Evolutionary conservation across 2,113 vertebrate species (phyloP), one percentile per base, ranked within the genome.

Genomic region (Anser cygnoides): DNA sequence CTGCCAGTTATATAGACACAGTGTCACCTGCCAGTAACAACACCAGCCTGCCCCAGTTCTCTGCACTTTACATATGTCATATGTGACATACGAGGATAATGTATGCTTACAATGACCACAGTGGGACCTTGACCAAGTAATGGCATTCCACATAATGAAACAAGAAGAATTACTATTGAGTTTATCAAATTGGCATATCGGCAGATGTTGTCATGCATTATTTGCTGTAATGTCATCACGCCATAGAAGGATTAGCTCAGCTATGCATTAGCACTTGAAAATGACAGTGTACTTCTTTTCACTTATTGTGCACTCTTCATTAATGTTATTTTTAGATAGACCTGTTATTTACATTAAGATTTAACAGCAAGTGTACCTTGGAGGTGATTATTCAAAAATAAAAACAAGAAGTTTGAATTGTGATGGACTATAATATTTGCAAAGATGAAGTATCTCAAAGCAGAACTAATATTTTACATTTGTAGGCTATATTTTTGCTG

Each of bases 211-310:
- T 74, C 49, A 84, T 29, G 55, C 11, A 25, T 87, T 80, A 88
- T 76, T 79, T 87, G 79, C 35, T 31, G 4, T 63, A 3, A 1
- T 46, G 78, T 46, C 43, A 78, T 20, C 54, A 77, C 25, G 58
- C 39, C 62, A 74, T 55, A 41, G 66, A 87, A 67, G 25, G 19
- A 44, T 76, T 87, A 78, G 49, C 41, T 92, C 37, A 89, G 33
- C 39, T 65, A 63, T 85, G 28, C 54, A 59, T 55, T 75, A 92
- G 41, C 41, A 39, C 33, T 82, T 93, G 59, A 92, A 92, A 96
- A 89, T 63, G 22, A 86, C 43, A 72, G 18, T 25, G 94, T 92
- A 66, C 46, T 79, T 90, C 31, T 83, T 97, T 89, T 70, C 43
- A 84, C 43, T 62, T n/a, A 76, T 62, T 41, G 14, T 75, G 49